Conservation (phyloP, 2,797 vertebrate genomes). For the Myripristis jacobus region DNA sequence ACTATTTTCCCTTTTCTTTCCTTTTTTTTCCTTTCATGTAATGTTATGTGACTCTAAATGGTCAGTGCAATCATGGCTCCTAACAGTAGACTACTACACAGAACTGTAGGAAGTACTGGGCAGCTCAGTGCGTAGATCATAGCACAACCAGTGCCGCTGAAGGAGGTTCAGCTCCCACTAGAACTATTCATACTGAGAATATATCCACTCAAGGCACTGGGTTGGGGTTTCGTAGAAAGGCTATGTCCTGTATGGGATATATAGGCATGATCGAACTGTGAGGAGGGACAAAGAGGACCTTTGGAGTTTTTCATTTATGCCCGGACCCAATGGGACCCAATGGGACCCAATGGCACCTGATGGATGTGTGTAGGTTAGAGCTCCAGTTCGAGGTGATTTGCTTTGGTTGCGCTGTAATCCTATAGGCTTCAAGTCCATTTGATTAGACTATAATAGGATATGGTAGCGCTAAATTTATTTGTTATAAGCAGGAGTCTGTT, state of each 20-base stretch:
- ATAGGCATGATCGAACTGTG: conserved; percentile 44
- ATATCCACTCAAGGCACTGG: neutral
- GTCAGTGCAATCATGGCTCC: conserved; percentile 11
- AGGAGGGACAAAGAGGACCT: conserved; percentile 1
- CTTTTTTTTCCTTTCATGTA: conserved; percentile 54
- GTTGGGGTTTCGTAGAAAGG: conserved; percentile 22
- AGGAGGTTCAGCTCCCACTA: conserved; percentile 29
- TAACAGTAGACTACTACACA: neutral
- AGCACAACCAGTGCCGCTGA: conserved; percentile 11
- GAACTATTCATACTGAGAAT: conserved; percentile 32
- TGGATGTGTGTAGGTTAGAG: no score
- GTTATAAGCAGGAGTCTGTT: no score
- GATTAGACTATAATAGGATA: no score
- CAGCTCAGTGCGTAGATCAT: conserved; percentile 29
- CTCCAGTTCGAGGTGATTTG: no score
- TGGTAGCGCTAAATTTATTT: no score
- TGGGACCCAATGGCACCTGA: no score
- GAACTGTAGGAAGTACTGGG: conserved; percentile 4
- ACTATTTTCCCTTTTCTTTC: neutral
- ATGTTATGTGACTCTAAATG: conserved; percentile 50
- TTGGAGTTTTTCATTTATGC: no score
- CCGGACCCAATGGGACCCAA: no score
- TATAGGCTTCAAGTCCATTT: no score
- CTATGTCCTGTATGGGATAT: conserved; percentile 34
- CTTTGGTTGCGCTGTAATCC: no score